Percentiles rank a stretch among this genome's conserved stretches.
Conservation (phyloP, 2,888 invertebrate species). For the Stenolophus ochropezus region DNA sequence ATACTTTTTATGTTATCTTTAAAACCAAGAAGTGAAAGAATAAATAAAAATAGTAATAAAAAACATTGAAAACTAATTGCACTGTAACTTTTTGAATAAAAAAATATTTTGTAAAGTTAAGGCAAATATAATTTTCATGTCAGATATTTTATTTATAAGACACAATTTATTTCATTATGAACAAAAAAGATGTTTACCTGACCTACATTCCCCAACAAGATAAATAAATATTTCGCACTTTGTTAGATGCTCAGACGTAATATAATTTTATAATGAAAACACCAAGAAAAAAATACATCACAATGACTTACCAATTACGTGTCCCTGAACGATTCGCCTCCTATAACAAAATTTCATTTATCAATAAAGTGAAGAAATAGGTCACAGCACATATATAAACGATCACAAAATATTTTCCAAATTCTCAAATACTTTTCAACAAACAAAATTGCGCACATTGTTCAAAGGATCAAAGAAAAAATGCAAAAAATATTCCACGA, state of each 20-base stretch:
- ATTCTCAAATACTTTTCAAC: slow-evolving; percentile 6
- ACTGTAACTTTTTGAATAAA: too few species aligned
- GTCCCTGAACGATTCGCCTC: not conserved
- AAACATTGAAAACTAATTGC: too few species aligned
- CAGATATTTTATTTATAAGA: not conserved
- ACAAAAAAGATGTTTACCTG: not conserved
- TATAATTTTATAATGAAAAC: not conserved
- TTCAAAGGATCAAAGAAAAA: slow-evolving; percentile 31
- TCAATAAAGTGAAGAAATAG: not conserved
- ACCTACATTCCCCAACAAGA: not conserved
- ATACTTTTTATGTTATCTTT: too few species aligned
- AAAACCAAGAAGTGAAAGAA: too few species aligned
- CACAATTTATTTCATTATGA: not conserved
- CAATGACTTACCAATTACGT: not conserved
- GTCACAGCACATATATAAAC: slow-evolving; percentile 2
- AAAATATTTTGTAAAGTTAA: too few species aligned
- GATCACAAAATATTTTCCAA: slow-evolving; percentile 6
- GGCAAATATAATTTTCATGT: too few species aligned
- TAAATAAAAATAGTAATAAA: too few species aligned
- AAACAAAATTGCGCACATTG: slow-evolving; percentile 15
- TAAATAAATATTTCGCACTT: not conserved
- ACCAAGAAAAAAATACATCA: not conserved
- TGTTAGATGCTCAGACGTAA: not conserved
- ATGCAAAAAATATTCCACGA: not conserved
- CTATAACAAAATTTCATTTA: slow-evolving; percentile 23